These are phyloP conservation scores for Steinernema scapterisci DNA, from an alignment of 2,888 invertebrate species.

Conservation along the genomic window DNA sequence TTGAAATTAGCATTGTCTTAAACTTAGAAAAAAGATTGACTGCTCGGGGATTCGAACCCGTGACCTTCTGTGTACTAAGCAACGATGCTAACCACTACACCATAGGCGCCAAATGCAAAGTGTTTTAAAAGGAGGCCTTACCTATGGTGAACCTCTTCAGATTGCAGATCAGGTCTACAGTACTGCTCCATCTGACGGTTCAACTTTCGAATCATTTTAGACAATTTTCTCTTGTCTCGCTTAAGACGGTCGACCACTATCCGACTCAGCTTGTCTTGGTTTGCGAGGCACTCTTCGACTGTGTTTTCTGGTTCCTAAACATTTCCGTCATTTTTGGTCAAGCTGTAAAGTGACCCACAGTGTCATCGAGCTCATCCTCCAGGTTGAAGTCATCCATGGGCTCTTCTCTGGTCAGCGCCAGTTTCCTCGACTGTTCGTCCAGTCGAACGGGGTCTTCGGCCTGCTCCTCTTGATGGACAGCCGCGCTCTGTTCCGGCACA, in stretches of 20 bases:
- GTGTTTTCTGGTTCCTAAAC: conserved; percentile 41
- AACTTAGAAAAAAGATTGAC: no score
- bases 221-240: conserved; percentile 34
- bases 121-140: no score
- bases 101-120: no score
- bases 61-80: no score
- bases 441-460: conserved; percentile 2
- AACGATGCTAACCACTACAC: no score
- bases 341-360: neutral
- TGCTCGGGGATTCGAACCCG: no score
- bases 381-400: conserved; percentile 13
- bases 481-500: neutral
- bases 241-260: conserved; percentile 48
- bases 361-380: conserved; percentile 16
- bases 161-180: conserved; percentile 37
- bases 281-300: conserved; percentile 56
- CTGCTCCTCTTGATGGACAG: neutral
- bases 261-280: conserved; percentile 44
- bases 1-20: no score
- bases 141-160: conserved; percentile 37
- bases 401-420: conserved; percentile 19
- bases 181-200: conserved; percentile 44
- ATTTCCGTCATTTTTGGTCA: neutral
- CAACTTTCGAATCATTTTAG: conserved; percentile 39
- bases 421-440: conserved; percentile 3